These are phyloP conservation scores for Planiliza haematocheilus DNA, from an alignment of 2,113 vertebrate genomes.

Conservation along the genomic window DNA sequence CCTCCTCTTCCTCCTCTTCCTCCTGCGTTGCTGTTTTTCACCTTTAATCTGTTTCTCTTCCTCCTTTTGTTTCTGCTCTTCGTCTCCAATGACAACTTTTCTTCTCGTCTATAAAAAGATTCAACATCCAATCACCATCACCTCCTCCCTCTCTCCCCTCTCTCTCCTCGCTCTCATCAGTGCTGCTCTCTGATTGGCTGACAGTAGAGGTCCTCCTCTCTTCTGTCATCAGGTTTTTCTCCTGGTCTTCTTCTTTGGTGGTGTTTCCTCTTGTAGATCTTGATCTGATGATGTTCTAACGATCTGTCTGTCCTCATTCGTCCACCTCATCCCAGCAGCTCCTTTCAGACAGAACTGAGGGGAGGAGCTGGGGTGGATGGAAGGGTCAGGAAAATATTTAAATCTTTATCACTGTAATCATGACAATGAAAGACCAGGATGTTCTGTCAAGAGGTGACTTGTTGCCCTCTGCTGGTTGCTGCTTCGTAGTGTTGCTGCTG, in stretches of 20 bases:
- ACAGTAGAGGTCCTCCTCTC: slow-evolving; percentile 1
- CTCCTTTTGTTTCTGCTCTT: neutral
- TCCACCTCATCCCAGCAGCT: too few relatives aligned
- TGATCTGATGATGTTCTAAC: too few relatives aligned
- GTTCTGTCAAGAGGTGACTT: too few relatives aligned
- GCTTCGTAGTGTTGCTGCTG: too few relatives aligned
- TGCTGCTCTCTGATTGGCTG: slow-evolving; percentile 44
- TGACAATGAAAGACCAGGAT: neutral
- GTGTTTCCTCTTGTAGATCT: neutral
- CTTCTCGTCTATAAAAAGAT: slow-evolving; percentile 30
- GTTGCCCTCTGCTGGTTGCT: too few relatives aligned
- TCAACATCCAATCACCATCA: neutral
- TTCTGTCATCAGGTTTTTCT: neutral
- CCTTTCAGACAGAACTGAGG: neutral
- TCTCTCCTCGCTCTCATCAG: neutral
- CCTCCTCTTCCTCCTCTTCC: neutral
- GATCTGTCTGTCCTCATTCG: neutral
- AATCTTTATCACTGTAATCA: too few relatives aligned
- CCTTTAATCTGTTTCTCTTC: neutral
- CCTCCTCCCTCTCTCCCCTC: too few relatives aligned
- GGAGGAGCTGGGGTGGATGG: neutral
- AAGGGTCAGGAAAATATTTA: too few relatives aligned
- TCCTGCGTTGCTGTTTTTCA: neutral
- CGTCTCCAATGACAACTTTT: slow-evolving; percentile 25
- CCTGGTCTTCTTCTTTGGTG: slow-evolving; percentile 16